Base-by-base conservation (phyloP, 2,113 vertebrate genomes). In the Ameiurus melas region DNA sequence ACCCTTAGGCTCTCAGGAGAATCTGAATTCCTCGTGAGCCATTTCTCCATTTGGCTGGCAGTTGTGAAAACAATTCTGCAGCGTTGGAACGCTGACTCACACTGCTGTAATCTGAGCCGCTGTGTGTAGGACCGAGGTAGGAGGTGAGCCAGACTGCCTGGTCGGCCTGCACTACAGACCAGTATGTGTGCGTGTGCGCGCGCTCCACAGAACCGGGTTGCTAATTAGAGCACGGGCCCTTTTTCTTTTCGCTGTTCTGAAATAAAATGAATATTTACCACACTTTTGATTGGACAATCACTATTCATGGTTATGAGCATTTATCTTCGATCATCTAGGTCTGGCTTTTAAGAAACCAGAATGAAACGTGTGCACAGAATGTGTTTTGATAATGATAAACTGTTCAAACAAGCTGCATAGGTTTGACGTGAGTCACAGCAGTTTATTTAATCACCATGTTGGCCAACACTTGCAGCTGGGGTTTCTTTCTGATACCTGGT, bases 11-110 rank as follows among this genome's bases (percentile, higher is more conserved):
- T 92, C 93, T 93, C 91, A 87, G 92, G 94, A 95, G 93, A 94
- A 92, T 93, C 73, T 89, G 93, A 94, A 95, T 95, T 95, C 94
- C 93, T 95, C 90, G 92, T 93, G 93, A 94, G 92, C 93, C 91
- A 62, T 94, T 95, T 91, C 93, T 94, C 94, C 95, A 94, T 95
- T 96, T 96, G 95, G 94, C 95, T 95, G 94, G 93, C 94, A 95
- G 93, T 96, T 95, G 94, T 94, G 94, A 96, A 95, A 95, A 95
- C 95, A 95, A 94, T 95, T 95, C 95, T 91, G 90, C 94, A 92
- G 93, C 94, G 93, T 94, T 94, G 80, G 33, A 62, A 25, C 57
- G 55, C 80, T 82, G 80, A 82, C 57, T 82, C 80, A 82, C 55
- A 60, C 79, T 82, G 79, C 55, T 82, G 53, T 60, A 80, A 80